Conservation (phyloP, 2,888 invertebrate genomes). For the Drosophila birchii region DNA sequence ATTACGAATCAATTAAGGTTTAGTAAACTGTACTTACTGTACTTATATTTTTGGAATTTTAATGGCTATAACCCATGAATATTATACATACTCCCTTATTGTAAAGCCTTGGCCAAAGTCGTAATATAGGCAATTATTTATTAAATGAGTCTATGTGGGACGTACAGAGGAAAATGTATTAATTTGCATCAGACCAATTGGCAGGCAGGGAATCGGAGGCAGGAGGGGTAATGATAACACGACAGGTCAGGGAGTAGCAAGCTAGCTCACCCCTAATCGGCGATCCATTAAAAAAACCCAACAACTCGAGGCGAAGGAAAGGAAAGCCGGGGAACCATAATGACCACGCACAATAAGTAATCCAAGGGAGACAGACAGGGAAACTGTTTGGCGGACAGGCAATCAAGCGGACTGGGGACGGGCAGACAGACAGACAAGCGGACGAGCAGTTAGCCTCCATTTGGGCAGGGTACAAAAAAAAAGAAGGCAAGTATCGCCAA, state of each 20-base stretch:
- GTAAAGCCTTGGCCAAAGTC: constrained; percentile 15
- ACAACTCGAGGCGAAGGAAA: constrained; percentile 21
- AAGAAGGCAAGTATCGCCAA: constrained; percentile 22
- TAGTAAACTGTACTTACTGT: constrained; percentile 5
- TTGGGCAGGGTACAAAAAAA: constrained; percentile 42
- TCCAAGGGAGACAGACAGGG: constrained; percentile 29
- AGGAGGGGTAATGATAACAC: constrained; percentile 21
- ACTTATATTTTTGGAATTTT: constrained; percentile 35
- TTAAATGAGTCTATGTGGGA: constrained; percentile 9
- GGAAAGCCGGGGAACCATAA: constrained; percentile 47
- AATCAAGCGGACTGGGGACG: constrained; percentile 45
- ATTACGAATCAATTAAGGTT: neutral
- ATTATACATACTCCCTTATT: constrained; percentile 4
- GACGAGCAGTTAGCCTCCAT: constrained; percentile 39
- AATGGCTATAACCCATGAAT: constrained; percentile 1
- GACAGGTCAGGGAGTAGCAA: constrained; percentile 21
- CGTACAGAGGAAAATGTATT: constrained; percentile 46
- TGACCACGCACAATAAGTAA: constrained; percentile 72
- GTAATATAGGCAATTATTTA: constrained; percentile 26
- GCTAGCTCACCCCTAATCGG: constrained; percentile 49
- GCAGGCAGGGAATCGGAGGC: constrained; percentile 11
- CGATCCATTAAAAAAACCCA: constrained; percentile 50
- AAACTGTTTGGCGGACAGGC: constrained; percentile 26
- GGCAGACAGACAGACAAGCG: constrained; percentile 34
- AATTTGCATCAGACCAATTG: constrained; percentile 54